Percentiles rank a stretch among this genome's conserved stretches.
Conservation (phyloP, 2,113 vertebrate species). For the Passer montanus region DNA sequence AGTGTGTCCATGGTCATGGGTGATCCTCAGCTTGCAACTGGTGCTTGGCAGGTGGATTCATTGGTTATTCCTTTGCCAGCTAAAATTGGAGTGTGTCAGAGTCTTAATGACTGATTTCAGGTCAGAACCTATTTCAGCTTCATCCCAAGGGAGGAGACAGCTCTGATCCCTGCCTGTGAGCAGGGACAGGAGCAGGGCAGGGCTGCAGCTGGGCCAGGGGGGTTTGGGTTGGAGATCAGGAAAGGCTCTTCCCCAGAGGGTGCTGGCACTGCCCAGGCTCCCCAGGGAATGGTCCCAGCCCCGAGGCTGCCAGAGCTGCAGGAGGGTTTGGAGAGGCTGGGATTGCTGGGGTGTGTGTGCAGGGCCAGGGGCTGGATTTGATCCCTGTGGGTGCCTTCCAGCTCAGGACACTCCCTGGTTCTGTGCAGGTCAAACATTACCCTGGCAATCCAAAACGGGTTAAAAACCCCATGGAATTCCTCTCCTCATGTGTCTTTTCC, state of each 20-base stretch:
- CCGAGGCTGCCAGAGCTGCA: background rate
- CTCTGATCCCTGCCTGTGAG: background rate
- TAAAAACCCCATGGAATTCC: background rate
- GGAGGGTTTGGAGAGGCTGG: background rate
- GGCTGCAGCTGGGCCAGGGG: background rate
- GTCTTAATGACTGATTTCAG: background rate
- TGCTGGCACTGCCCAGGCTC: background rate
- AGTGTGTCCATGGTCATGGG: accelerated
- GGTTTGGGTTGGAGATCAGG: background rate
- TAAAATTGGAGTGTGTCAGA: background rate
- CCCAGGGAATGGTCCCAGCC: background rate
- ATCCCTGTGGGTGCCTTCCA: background rate
- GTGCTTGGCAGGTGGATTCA: accelerated
- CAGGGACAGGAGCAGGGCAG: accelerated
- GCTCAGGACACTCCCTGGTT: background rate
- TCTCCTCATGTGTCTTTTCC: background rate
- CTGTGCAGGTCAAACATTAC: background rate
- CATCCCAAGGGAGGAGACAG: background rate
- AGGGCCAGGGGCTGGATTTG: background rate
- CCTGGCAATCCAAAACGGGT: background rate
- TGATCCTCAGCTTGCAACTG: background rate
- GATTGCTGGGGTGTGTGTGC: background rate
- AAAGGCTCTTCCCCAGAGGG: background rate
- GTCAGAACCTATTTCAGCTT: background rate
- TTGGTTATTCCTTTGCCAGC: background rate